Evolutionary conservation across 1,140 invertebrate genomes (phyloP), one percentile per base, ranked within the genome.

Genomic region (Drosophila seguyi): DNA sequence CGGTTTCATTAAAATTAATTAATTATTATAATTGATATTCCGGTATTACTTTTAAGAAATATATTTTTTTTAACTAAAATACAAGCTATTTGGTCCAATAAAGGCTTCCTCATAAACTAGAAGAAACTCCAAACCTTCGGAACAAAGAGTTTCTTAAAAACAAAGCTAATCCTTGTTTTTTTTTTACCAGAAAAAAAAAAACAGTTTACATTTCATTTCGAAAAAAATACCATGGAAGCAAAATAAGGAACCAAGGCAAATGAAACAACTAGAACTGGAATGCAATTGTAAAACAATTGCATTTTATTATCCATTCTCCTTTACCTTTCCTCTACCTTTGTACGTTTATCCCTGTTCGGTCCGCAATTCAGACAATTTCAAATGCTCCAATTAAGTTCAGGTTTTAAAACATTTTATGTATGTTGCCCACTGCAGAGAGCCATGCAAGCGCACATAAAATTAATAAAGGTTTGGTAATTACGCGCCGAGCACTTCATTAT

Each of bases 381-480:
- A 65, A 60, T 25, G 55, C 7, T 65, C 18, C 31, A 66, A 61
- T 65, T 66, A 62, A 61, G 42, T 18, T n/a, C 42, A 44, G 31
- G 6, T 25, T 25, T 27, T 27, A 66, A 66, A 47, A 34, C 11
- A 47, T 63, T 63, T 42, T 65, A 56, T 55, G 36, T 20, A 8
- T 25, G 25, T 22, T 38, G 41, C 6, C 22, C 27, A 31, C 7
- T 16, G n/a, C n/a, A n/a, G 6, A 31, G 18, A 13, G 41, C 16
- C 31, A 29, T 29, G 10, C 13, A 13, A 41, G 29, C 14, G 45
- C 7, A 47, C 45, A 68, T 68, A 68, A 68, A 68, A 60, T 74
- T 53, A 60, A 73, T 75, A 73, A 73, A 75, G 69, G 63, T 73
- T 63, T 56, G 57, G 44, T 63, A 73, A 75, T 73, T 75, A 62